Conservation (phyloP, 2,797 vertebrate species). For the Xenopus petersii region DNA sequence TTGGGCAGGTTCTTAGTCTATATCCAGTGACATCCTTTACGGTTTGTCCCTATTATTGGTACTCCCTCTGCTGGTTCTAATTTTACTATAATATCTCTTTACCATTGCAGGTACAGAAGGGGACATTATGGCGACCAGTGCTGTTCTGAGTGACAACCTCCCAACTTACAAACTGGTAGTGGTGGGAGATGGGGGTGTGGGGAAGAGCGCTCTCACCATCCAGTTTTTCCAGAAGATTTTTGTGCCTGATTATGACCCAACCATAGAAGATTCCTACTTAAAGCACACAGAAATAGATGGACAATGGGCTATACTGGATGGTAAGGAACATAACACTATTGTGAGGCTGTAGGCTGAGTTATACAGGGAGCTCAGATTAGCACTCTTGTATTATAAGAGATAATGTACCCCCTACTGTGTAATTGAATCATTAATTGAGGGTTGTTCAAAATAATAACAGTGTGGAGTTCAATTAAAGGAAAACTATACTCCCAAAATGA, state of each 20-base stretch:
- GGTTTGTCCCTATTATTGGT: not conserved
- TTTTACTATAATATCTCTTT: constrained; percentile 27
- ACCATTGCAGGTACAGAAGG: constrained; percentile 39
- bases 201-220: constrained; percentile 97
- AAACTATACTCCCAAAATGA: too few relatives aligned
- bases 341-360: too few relatives aligned
- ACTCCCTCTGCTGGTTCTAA: not conserved
- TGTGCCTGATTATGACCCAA: constrained; percentile 97
- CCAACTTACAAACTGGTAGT: constrained; percentile 98
- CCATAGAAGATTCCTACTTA: constrained; percentile 97
- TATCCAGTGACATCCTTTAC: too few relatives aligned
- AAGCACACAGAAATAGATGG: constrained; percentile 98
- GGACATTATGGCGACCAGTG: constrained; percentile 88
- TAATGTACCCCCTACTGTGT: too few relatives aligned
- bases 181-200: constrained; percentile 94
- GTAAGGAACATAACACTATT: constrained; percentile 63
- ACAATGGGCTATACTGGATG: constrained; percentile 96
- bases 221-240: constrained; percentile 99
- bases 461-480: too few relatives aligned
- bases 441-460: too few relatives aligned
- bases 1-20: too few relatives aligned
- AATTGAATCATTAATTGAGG: too few relatives aligned
- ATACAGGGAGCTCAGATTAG: too few relatives aligned
- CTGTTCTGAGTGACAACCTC: constrained; percentile 94
- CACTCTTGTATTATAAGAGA: too few relatives aligned